Evolutionary conservation across 2,113 vertebrate genomes (phyloP).

Genomic region (Albula goreensis): DNA sequence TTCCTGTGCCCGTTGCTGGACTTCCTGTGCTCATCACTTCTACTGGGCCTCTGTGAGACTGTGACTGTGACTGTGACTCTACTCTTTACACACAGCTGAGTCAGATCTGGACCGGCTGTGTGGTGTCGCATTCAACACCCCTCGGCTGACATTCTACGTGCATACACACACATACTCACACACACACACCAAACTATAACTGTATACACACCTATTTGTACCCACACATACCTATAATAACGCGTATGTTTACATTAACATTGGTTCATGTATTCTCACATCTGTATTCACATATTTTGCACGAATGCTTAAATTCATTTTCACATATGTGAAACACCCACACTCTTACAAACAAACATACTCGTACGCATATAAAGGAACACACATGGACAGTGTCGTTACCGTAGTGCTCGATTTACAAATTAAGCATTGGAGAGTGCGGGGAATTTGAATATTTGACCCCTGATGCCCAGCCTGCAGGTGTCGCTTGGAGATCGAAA

Average conservation of each 20-base stretch:
- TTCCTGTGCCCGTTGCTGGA: background rate
- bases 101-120: background rate
- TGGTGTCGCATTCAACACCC: background rate
- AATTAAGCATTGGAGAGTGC: background rate
- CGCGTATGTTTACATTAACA: background rate
- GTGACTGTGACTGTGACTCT: too few relatives aligned
- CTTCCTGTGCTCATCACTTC: background rate
- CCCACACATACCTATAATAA: background rate
- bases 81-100: too few relatives aligned
- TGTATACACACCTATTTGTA: background rate
- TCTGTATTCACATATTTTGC: background rate
- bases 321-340: too few relatives aligned
- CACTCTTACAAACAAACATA: too few relatives aligned
- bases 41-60: too few relatives aligned
- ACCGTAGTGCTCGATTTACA: background rate
- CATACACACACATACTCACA: conserved; percentile 9
- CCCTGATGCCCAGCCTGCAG: background rate
- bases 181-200: conserved; percentile 12
- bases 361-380: background rate
- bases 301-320: too few relatives aligned
- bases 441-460: background rate
- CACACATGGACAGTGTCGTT: background rate
- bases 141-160: background rate
- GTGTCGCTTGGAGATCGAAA: background rate
- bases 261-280: background rate